phyloP scores from a whole-genome alignment of 2,888 invertebrate species.

The Colostygia pectinataria region DNA sequence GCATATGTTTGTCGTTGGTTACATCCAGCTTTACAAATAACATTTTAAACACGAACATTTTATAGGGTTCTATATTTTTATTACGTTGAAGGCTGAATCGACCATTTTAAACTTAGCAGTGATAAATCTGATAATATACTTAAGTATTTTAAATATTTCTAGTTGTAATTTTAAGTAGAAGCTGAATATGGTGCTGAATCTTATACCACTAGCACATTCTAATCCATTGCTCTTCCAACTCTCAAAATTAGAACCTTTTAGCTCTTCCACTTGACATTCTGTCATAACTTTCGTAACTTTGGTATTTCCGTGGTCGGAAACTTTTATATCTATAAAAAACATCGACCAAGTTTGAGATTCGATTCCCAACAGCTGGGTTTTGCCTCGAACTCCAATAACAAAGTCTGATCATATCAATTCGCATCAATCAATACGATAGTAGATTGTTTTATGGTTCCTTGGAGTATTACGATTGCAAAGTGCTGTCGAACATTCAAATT shows the following conservation, averaged over 20 bases:
- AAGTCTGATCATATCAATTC: slow-evolving; percentile 52
- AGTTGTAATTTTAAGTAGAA: too few relatives aligned
- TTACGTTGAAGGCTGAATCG: too few relatives aligned
- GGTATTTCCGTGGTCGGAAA: slow-evolving; percentile 26
- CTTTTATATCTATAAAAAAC: slow-evolving; percentile 42
- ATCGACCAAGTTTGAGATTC: slow-evolving; percentile 42
- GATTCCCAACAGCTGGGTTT: slow-evolving; percentile 40
- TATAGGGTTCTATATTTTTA: too few relatives aligned
- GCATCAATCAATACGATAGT: slow-evolving; percentile 50
- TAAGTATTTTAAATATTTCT: too few relatives aligned
- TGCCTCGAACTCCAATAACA: slow-evolving; percentile 44
- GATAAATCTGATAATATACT: too few relatives aligned
- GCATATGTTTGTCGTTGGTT: slow-evolving; percentile 6
- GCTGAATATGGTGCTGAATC: too few relatives aligned
- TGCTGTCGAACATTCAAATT: slow-evolving; percentile 7
- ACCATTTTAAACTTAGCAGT: too few relatives aligned
- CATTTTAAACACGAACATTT: too few relatives aligned
- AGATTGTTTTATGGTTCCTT: slow-evolving; percentile 44
- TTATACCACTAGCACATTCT: neutral
- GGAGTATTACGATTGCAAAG: slow-evolving; percentile 28
- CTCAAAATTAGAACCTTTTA: slow-evolving; percentile 10
- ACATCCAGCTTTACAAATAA: neutral
- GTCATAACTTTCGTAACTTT: slow-evolving; percentile 38
- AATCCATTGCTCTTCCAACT: neutral
- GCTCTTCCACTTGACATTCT: slow-evolving; percentile 34